Evolutionary conservation across 2,888 invertebrate genomes (phyloP), one percentile per base, ranked within the genome.

Genomic region (Hydroisotoma schaefferi): DNA sequence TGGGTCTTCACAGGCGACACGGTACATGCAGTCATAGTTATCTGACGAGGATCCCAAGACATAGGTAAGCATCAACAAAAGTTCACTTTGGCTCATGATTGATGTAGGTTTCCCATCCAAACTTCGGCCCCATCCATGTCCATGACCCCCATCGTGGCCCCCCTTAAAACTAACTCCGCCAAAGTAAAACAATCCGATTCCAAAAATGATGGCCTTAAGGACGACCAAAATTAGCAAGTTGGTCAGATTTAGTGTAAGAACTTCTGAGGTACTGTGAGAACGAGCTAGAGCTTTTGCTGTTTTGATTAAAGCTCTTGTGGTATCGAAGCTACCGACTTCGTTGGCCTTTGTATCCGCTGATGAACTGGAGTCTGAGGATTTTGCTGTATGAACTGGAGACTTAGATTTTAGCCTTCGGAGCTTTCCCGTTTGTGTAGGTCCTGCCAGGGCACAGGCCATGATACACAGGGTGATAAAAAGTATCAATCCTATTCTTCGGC

Each of bases 161-260:
- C 69, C 68, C 62, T 69, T 69, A 61, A 72, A 72, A 48, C 68
- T 64, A 38, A 73, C 70, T 51, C 73, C 74, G 18, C 74, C 74
- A 49, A 75, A 74, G 48, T 74, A 74, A 68, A 75, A 75, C 73
- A 88, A 84, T 0, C 89, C 88, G 12, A 89, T 89, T 0, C 89
- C 88, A 72, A 90, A 84, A 63, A 91, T 87, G 6, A 91, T 78
- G 0, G 88, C 88, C 78, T 91, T 91, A 62, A 92, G 78, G 28
- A 92, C 82, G 52, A 91, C 80, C 57, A 91, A 80, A 62, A 91
- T 85, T 48, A 91, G 80, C 65, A 91, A 77, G 76, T 90, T 91
- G 0, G 90, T 89, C 59, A 91, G 77, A 78, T 91, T 91, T 55
- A 91, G 78, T 73, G 90, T 91, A 47, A 91, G 78, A 2, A 89